phyloP scores from a whole-genome alignment of 2,113 vertebrate species.

The Phaethon lepturus region DNA sequence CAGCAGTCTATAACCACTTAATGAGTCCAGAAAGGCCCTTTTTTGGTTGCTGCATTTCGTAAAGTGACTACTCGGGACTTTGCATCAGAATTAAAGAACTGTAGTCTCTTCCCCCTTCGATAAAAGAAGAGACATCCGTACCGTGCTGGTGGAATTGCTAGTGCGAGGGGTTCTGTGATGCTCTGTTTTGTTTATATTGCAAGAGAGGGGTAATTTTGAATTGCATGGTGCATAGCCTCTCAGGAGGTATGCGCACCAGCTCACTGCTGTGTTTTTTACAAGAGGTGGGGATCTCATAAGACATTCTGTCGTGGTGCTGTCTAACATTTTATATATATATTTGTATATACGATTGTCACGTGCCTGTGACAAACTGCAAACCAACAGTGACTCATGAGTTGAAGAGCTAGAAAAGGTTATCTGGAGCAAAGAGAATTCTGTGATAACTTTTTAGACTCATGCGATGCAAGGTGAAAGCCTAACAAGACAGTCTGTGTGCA shows the following conservation, averaged over 20 bases:
- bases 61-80: not conserved
- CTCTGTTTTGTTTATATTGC: not conserved
- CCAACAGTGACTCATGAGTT: not conserved
- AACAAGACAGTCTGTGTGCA: not conserved
- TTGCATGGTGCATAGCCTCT: not conserved
- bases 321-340: not conserved
- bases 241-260: not conserved
- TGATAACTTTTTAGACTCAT: not conserved
- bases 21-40: not conserved
- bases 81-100: not conserved
- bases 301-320: too few relatives aligned
- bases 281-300: not conserved
- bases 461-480: not conserved
- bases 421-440: not conserved
- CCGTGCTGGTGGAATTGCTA: not conserved
- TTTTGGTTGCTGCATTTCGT: not conserved
- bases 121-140: not conserved
- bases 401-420: not conserved
- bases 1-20: not conserved
- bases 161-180: not conserved
- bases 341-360: not conserved
- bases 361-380: not conserved
- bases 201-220: not conserved
- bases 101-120: not conserved
- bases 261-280: not conserved